Evolutionary conservation across 2,113 vertebrate species (phyloP).

Genomic region (Pluvialis apricaria): DNA sequence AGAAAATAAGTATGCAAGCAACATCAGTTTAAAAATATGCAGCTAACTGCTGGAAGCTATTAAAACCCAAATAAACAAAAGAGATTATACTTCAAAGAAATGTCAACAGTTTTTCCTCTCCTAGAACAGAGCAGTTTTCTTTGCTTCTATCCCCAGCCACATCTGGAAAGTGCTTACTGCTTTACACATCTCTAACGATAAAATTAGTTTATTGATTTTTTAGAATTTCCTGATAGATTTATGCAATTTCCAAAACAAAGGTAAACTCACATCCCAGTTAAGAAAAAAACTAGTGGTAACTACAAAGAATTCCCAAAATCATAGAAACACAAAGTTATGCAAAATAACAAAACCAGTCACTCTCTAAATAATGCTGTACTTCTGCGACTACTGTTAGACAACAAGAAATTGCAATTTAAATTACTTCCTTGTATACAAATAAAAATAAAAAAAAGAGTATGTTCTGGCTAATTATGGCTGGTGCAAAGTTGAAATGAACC

Average conservation of each 20-base stretch:
- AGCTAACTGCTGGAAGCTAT: constrained; percentile 85
- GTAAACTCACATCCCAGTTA: constrained; percentile 66
- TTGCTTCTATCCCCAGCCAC: constrained; percentile 78
- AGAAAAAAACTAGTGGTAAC: constrained; percentile 57
- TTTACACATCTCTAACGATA: constrained; percentile 83
- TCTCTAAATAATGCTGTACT: constrained; percentile 18
- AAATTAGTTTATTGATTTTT: constrained; percentile 88
- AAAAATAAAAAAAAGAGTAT: not conserved
- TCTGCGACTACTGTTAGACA: constrained; percentile 4
- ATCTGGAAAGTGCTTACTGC: constrained; percentile 85
- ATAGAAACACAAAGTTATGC: constrained; percentile 29
- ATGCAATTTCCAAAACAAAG: constrained; percentile 80
- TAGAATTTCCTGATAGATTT: constrained; percentile 83
- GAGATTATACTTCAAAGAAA: constrained; percentile 88
- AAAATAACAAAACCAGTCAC: not conserved
- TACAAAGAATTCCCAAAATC: constrained; percentile 69
- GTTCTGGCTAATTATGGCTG: constrained; percentile 13
- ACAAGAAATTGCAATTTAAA: constrained; percentile 5
- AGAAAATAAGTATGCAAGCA: constrained; percentile 74
- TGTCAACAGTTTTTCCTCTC: constrained; percentile 83
- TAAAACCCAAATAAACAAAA: constrained; percentile 85
- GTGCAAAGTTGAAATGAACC: constrained; percentile 34
- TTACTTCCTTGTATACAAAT: not conserved
- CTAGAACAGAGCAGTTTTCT: constrained; percentile 83
- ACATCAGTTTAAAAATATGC: constrained; percentile 84